A percentile compares a stretch with the other conserved stretches of the same genome.
Conservation (phyloP, 2,797 vertebrate species). For the Heliangelus exortis region DNA sequence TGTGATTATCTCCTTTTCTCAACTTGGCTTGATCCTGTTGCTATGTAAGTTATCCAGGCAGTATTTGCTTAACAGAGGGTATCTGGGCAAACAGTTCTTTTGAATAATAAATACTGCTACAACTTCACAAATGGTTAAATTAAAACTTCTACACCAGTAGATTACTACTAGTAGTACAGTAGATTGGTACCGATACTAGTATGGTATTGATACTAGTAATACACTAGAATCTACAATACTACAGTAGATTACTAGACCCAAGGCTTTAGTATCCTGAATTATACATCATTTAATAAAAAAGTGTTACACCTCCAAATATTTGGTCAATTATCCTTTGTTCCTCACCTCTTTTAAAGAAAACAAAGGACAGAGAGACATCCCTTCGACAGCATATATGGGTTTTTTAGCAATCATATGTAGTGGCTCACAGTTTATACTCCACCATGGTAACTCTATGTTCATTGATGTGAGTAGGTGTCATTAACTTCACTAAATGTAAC, state of each 20-base stretch:
- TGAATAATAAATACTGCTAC: neutral
- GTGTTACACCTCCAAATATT: neutral
- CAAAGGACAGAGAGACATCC: neutral
- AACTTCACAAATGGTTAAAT: neutral
- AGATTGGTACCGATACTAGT: too few relatives aligned
- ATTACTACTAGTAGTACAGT: too few relatives aligned
- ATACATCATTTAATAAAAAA: neutral
- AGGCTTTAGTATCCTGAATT: neutral
- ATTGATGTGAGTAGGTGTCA: neutral
- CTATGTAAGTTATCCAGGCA: neutral
- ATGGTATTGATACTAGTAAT: too few relatives aligned
- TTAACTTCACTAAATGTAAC: neutral
- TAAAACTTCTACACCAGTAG: neutral
- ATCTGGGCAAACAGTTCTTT: neutral
- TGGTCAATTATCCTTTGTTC: neutral
- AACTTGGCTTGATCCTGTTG: neutral
- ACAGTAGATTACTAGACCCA: neutral
- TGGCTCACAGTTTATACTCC: neutral
- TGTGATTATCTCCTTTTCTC: neutral
- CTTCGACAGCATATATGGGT: fast-evolving
- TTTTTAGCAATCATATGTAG: neutral
- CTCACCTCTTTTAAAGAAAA: neutral
- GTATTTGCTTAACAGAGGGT: neutral
- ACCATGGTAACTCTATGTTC: neutral
- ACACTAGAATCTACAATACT: too few relatives aligned